phyloP scores from a whole-genome alignment of 2,888 invertebrate genomes.

The Temnothorax rugatulus region DNA sequence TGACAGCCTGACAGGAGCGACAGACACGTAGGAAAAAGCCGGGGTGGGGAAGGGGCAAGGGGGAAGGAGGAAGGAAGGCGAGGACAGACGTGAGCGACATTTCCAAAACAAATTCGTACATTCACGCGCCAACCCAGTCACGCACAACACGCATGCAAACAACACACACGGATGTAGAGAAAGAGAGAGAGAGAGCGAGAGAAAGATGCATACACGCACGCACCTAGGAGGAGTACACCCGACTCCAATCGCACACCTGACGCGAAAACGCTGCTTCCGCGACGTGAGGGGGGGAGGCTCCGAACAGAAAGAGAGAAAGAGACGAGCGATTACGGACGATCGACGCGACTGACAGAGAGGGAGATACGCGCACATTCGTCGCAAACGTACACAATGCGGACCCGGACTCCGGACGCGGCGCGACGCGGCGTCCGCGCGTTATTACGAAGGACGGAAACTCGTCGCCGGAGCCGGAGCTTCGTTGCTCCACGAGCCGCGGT shows the following conservation, averaged over 20 bases:
- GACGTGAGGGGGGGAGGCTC: not conserved
- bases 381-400: constrained; percentile 44
- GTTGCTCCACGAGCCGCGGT: not conserved
- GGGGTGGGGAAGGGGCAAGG: not conserved
- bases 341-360: not conserved
- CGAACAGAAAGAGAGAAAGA: not conserved
- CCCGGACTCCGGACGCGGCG: constrained; percentile 9
- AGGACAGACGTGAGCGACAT: constrained; percentile 30
- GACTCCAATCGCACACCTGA: constrained; percentile 51
- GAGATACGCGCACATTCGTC: constrained; percentile 35
- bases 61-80: not conserved
- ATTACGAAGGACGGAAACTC: not conserved
- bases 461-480: not conserved
- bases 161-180: not conserved
- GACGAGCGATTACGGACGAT: not conserved
- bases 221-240: constrained; percentile 35
- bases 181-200: not conserved
- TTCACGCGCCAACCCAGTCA: constrained; percentile 30
- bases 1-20: not conserved
- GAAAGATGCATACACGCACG: constrained; percentile 41
- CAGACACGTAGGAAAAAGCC: not conserved
- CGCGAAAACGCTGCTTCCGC: constrained; percentile 27
- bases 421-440: constrained; percentile 33
- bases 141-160: constrained; percentile 43
- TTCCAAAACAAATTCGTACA: constrained; percentile 41